Evolutionary conservation across 2,888 invertebrate genomes (phyloP), one percentile per base, ranked within the genome.

Genomic region (Julus scandinavius): DNA sequence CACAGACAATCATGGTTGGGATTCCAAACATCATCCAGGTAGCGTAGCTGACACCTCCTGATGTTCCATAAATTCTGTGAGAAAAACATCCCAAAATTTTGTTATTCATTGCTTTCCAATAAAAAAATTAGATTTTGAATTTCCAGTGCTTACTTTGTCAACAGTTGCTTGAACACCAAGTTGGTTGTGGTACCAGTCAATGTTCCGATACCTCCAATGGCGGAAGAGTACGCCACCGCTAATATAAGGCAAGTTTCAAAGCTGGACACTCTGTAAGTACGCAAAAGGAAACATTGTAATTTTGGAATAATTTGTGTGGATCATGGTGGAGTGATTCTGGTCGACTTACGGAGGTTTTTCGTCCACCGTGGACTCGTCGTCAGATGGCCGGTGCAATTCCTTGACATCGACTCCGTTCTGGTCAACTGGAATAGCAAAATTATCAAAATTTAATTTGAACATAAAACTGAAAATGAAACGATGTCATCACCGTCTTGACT

Each of bases 11-110:
- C 96, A 97, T 96, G 1, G 95, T 94, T 0, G 97, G 97, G 0
- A 96, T 95, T 90, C 96, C 96, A 92, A 96, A 96, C 90, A 96
- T 94, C 95, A 97, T 96, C 95, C 97, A 97, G 90, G 95, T 95
- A 90, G 96, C 95, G 92, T 97, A 97, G 91, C 96, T 96, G 89
- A 96, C 93, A 91, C 96, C 93, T 88, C 95, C 93, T 90, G 93
- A 92, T 0, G 92, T 91, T 1, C 94, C 94, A 91, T 95, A 96
- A 2, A 94, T 92, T 83, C 95, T 94, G 91, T 58, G 92, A 13
- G 2, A 17, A 7, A n/a, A 13, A n/a, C 13, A n/a, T 58, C 15
- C 4, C 13, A 20, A n/a, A 6, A 72, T 72, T 72, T 72, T 29
- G 29, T n/a, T n/a, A n/a, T n/a, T n/a, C n/a, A n/a, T n/a, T n/a